phyloP scores from a whole-genome alignment of 2,888 invertebrate species.

The Danaus chrysippus region DNA sequence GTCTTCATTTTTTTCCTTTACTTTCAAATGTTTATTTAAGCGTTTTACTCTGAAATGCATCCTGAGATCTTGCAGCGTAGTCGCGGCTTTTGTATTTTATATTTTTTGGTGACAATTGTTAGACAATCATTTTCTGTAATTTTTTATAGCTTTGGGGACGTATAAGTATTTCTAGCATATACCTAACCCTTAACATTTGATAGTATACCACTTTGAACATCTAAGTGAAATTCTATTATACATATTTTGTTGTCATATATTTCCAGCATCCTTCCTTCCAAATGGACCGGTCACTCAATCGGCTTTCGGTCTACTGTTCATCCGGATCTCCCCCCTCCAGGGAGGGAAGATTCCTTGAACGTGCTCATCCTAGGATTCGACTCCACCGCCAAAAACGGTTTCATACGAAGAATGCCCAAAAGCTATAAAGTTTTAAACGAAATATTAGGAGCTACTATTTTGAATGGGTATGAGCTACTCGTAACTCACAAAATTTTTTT shows the following conservation, averaged over 20 bases:
- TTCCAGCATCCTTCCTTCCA: slow-evolving; percentile 34
- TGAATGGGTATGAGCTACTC: slow-evolving; percentile 80
- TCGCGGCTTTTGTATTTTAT: too few species aligned
- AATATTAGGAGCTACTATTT: slow-evolving; percentile 77
- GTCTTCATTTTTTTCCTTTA: too few species aligned
- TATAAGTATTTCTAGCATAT: too few species aligned
- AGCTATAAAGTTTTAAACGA: slow-evolving; percentile 85
- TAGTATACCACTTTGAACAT: too few species aligned
- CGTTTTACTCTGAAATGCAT: not conserved
- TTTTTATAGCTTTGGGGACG: too few species aligned
- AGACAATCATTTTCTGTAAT: too few species aligned
- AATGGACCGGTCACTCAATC: slow-evolving; percentile 37
- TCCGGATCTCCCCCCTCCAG: slow-evolving; percentile 27
- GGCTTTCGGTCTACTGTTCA: slow-evolving; percentile 36
- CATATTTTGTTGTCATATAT: not conserved
- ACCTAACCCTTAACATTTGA: too few species aligned
- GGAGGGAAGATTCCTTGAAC: slow-evolving; percentile 33
- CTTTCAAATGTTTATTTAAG: not conserved
- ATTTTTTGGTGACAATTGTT: too few species aligned
- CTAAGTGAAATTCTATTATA: not conserved
- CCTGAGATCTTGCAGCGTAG: too few species aligned
- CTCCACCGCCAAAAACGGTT: slow-evolving; percentile 89
- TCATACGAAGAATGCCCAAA: slow-evolving; percentile 87
- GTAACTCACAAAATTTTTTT: slow-evolving; percentile 3
- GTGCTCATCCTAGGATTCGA: slow-evolving; percentile 84